Conservation (phyloP, 1,140 invertebrate species). For the Lethrus apterus region DNA sequence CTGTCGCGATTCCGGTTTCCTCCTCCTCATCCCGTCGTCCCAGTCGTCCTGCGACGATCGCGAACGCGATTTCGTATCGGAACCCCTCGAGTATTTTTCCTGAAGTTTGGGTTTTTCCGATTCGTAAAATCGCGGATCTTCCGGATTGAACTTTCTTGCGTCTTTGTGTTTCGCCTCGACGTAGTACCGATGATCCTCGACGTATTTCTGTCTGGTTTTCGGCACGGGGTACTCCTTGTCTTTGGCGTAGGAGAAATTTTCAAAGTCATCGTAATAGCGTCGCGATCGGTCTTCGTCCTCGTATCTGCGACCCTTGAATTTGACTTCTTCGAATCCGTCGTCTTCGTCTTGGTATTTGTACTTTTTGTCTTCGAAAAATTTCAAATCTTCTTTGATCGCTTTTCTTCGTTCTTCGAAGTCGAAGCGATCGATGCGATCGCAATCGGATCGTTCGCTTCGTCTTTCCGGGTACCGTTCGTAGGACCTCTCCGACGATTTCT, state of each 20-base stretch:
- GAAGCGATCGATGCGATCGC: constrained; percentile 2
- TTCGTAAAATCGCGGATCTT: constrained; percentile 5
- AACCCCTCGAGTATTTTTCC: constrained; percentile 6
- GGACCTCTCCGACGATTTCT: constrained; percentile 26
- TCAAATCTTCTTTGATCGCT: constrained; percentile 9
- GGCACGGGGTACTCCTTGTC: constrained; percentile 19
- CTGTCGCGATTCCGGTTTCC: constrained; percentile 43
- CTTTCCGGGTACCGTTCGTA: constrained; percentile 20
- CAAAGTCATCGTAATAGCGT: background rate
- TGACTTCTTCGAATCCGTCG: constrained; percentile 35
- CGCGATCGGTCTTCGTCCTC: background rate
- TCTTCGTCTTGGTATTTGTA: constrained; percentile 23
- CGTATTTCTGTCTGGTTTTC: constrained; percentile 21
- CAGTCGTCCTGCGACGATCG: constrained; percentile 11
- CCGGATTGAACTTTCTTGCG: background rate
- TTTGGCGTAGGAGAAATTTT: background rate
- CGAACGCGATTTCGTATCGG: background rate
- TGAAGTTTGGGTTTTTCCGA: background rate
- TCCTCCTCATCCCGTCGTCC: constrained; percentile 14
- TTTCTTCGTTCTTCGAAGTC: constrained; percentile 6
- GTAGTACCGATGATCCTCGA: background rate
- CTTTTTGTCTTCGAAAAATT: constrained; percentile 3
- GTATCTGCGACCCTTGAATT: background rate
- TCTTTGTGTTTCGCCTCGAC: constrained; percentile 5
- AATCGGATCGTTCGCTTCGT: constrained; percentile 14